phyloP scores from a whole-genome alignment of 2,797 vertebrate genomes.

The Phataginus tricuspis region DNA sequence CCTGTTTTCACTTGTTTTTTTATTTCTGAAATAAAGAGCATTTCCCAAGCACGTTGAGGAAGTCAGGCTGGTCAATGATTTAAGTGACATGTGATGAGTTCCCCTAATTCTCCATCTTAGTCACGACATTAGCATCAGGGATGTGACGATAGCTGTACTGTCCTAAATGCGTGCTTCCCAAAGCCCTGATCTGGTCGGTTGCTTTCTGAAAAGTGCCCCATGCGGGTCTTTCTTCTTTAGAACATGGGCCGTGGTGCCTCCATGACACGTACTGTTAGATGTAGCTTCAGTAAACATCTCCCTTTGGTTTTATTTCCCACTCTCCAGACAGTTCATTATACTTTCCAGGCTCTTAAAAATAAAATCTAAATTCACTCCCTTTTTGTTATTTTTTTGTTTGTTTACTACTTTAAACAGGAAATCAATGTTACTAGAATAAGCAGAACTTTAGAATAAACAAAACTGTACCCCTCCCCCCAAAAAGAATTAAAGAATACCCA shows the following conservation, averaged over 20 bases:
- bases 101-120: conserved; percentile 34
- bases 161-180: neutral
- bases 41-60: conserved; percentile 55
- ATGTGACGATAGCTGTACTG: neutral
- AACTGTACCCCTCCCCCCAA: neutral
- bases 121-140: neutral
- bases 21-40: neutral
- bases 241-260: fast-evolving
- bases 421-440: neutral
- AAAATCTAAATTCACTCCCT: neutral
- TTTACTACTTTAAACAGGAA: neutral
- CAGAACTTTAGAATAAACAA: neutral
- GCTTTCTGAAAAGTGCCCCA: neutral
- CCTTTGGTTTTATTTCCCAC: neutral
- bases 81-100: conserved; percentile 40
- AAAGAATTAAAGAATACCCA: neutral
- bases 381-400: neutral
- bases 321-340: neutral
- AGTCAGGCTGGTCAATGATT: neutral
- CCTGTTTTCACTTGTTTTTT: neutral
- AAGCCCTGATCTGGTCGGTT: neutral
- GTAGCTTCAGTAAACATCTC: neutral
- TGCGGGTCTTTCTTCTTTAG: neutral
- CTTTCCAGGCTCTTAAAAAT: neutral
- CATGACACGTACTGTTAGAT: fast-evolving